Conservation (phyloP, 2,113 vertebrate species). For the Eudorcas thomsonii region DNA sequence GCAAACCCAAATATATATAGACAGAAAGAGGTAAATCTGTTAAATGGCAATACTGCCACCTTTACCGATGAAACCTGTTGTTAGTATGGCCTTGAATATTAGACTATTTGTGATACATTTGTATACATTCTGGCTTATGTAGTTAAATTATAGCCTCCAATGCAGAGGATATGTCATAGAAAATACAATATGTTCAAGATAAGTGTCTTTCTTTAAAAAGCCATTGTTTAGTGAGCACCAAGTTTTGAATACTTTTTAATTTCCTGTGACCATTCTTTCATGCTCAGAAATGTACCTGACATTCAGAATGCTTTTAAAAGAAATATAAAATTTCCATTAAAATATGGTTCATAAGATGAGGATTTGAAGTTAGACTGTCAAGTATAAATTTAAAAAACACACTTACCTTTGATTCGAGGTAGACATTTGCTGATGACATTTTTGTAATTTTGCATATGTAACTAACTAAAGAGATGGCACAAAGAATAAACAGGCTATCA, state of each 20-base stretch:
- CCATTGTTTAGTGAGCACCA: not conserved
- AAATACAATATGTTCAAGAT: not conserved
- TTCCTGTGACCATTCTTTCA: slow-evolving; percentile 5
- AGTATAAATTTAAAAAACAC: slow-evolving; percentile 47
- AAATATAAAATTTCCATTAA: slow-evolving; percentile 32
- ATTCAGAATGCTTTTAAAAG: not conserved
- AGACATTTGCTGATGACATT: slow-evolving; percentile 97
- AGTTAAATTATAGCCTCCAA: not conserved
- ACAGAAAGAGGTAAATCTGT: not conserved
- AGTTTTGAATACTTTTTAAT: not conserved
- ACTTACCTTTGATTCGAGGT: slow-evolving; percentile 96
- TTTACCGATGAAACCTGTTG: not conserved
- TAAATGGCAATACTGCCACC: not conserved
- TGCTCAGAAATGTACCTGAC: not conserved
- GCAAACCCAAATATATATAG: not conserved
- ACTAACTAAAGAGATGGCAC: slow-evolving; percentile 91
- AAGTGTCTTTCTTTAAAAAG: not conserved
- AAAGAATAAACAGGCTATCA: slow-evolving; percentile 94
- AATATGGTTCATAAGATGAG: not conserved
- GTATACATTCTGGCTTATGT: not conserved
- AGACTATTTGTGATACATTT: not conserved
- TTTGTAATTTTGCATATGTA: slow-evolving; percentile 96
- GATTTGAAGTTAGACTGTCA: slow-evolving; percentile 43
- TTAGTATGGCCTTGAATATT: not conserved
- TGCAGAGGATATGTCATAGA: not conserved